These are phyloP conservation scores for Liparis tanakae DNA, from an alignment of 2,797 vertebrate species.

Conservation along the genomic window DNA sequence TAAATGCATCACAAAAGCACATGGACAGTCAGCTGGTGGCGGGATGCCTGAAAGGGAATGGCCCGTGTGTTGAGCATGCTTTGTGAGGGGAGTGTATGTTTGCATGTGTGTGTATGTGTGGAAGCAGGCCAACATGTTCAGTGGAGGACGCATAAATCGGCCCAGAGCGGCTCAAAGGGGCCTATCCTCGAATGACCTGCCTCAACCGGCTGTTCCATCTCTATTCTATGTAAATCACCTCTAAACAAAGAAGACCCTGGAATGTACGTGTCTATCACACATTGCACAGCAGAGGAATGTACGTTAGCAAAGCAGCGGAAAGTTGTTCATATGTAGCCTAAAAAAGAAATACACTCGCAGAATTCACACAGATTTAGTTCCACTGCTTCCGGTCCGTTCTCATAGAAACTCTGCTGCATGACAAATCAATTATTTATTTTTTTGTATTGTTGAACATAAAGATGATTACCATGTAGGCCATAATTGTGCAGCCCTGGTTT, in stretches of 20 bases:
- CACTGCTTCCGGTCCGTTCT: conserved; percentile 24
- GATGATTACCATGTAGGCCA: not conserved
- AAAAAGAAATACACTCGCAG: conserved; percentile 2
- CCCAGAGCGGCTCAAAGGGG: conserved; percentile 49
- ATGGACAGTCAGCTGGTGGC: conserved; percentile 52
- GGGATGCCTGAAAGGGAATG: conserved; percentile 49
- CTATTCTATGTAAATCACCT: conserved; percentile 67
- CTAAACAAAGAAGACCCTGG: conserved; percentile 45
- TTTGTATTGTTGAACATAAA: not conserved
- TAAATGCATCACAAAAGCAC: conserved; percentile 37
- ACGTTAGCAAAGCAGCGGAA: not conserved
- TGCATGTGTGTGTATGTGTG: conserved; percentile 20
- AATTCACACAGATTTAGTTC: conserved; percentile 7
- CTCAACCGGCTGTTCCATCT: conserved; percentile 49
- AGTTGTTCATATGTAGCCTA: not conserved
- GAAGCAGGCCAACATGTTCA: conserved; percentile 58
- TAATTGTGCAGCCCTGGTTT: conserved; percentile 2
- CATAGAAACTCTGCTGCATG: not conserved
- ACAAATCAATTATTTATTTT: not conserved
- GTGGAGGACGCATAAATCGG: conserved; percentile 57
- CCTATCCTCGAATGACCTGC: conserved; percentile 67
- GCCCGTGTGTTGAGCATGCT: conserved; percentile 45
- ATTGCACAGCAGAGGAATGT: conserved; percentile 17
- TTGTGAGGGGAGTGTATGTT: conserved; percentile 18
- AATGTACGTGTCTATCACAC: conserved; percentile 30